Evolutionary conservation across 1,140 invertebrate species (phyloP).

Genomic region (Geopemphigus sp.): DNA sequence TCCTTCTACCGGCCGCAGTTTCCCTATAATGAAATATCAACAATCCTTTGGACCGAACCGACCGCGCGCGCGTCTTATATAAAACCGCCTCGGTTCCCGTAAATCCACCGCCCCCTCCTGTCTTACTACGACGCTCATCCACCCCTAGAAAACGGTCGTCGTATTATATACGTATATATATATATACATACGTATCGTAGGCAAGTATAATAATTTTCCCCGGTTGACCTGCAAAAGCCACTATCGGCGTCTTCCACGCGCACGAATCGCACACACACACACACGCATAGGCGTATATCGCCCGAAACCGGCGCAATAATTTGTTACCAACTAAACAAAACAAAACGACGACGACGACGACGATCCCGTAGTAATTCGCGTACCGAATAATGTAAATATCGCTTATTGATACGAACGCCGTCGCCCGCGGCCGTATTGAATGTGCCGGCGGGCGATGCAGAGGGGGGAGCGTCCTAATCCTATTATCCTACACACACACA

Average conservation of each 20-base stretch:
- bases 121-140: too few relatives aligned
- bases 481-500: neutral
- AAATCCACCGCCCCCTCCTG: neutral
- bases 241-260: conserved; percentile 35
- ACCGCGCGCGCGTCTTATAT: conserved; percentile 26
- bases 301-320: neutral
- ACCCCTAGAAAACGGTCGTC: too few relatives aligned
- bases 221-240: conserved; percentile 8
- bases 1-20: neutral
- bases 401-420: conserved; percentile 13
- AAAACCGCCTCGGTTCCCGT: too few relatives aligned
- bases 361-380: neutral
- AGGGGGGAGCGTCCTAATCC: too few relatives aligned
- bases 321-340: conserved; percentile 26
- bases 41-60: conserved; percentile 38
- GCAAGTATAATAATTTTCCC: neutral
- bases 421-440: neutral
- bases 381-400: conserved; percentile 22
- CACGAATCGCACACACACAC: too few relatives aligned
- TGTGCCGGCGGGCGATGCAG: too few relatives aligned
- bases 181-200: too few relatives aligned
- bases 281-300: too few relatives aligned
- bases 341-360: neutral
- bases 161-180: neutral
- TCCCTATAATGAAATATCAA: conserved; percentile 44